Evolutionary conservation across 2,888 invertebrate genomes (phyloP).

Genomic region (Watsonalla binaria): DNA sequence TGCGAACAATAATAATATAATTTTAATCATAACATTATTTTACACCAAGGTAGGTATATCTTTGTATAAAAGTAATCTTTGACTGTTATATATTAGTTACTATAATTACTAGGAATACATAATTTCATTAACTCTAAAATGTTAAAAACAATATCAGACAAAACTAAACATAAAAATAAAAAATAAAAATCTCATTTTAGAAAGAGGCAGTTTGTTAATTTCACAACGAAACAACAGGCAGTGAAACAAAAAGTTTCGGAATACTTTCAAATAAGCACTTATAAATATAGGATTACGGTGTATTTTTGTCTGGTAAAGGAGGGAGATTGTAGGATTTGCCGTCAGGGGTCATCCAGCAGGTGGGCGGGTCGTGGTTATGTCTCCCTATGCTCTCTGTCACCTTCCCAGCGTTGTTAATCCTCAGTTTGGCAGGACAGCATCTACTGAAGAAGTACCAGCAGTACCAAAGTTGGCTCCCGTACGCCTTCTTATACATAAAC

Average conservation of each 20-base stretch:
- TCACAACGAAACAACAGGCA: slow-evolving; percentile 26
- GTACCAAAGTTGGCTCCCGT: slow-evolving; percentile 74
- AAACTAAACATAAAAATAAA: slow-evolving; percentile 25
- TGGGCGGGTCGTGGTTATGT: slow-evolving; percentile 72
- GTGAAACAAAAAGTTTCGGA: slow-evolving; percentile 27
- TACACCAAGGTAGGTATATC: no score
- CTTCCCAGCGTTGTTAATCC: slow-evolving; percentile 67
- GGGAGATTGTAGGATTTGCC: slow-evolving; percentile 69
- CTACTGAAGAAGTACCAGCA: slow-evolving; percentile 75
- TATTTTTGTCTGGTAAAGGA: slow-evolving; percentile 52
- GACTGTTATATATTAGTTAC: neutral
- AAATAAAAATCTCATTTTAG: slow-evolving; percentile 38
- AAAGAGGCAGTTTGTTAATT: slow-evolving; percentile 36
- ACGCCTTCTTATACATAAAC: slow-evolving; percentile 74
- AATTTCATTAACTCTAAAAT: slow-evolving; percentile 18
- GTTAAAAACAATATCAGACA: slow-evolving; percentile 21
- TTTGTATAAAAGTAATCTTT: neutral
- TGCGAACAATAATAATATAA: neutral
- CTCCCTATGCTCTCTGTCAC: slow-evolving; percentile 69
- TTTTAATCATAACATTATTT: neutral
- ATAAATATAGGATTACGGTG: slow-evolving; percentile 23
- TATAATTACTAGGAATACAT: neutral
- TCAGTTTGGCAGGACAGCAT: slow-evolving; percentile 68
- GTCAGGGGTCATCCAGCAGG: slow-evolving; percentile 74
- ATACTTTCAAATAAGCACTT: slow-evolving; percentile 37